Conservation (phyloP, 1,140 invertebrate species). For the Cepaea nemoralis region DNA sequence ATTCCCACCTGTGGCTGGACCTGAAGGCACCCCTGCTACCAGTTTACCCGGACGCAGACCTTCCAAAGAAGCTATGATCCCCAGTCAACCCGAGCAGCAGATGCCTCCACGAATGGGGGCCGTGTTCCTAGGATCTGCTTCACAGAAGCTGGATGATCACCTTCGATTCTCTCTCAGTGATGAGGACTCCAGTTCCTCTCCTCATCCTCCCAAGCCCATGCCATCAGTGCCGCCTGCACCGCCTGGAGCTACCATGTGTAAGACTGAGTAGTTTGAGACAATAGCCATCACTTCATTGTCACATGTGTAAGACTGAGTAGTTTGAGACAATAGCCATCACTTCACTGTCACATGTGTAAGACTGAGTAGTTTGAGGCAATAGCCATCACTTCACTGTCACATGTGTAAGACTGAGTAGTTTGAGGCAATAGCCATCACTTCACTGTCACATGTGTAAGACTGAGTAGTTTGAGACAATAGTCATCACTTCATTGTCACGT, state of each 20-base stretch:
- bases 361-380: no score
- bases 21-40: slow-evolving; percentile 24
- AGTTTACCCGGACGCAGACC: slow-evolving; percentile 34
- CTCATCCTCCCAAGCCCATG: slow-evolving; percentile 58
- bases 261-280: no score
- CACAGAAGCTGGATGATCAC: slow-evolving; percentile 28
- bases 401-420: no score
- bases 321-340: no score
- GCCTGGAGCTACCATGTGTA: slow-evolving; percentile 64
- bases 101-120: not conserved
- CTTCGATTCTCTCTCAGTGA: slow-evolving; percentile 39
- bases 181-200: slow-evolving; percentile 51
- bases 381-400: no score
- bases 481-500: no score
- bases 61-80: slow-evolving; percentile 27
- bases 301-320: no score
- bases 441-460: no score
- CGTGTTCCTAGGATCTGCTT: slow-evolving; percentile 30
- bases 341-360: no score
- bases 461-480: no score
- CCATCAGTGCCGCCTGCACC: slow-evolving; percentile 63
- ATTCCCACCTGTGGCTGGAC: slow-evolving; percentile 6
- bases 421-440: no score
- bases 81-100: slow-evolving; percentile 2
- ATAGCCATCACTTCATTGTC: no score